Evolutionary conservation across 2,113 vertebrate species (phyloP).

Genomic region (Cebidichthys violaceus): DNA sequence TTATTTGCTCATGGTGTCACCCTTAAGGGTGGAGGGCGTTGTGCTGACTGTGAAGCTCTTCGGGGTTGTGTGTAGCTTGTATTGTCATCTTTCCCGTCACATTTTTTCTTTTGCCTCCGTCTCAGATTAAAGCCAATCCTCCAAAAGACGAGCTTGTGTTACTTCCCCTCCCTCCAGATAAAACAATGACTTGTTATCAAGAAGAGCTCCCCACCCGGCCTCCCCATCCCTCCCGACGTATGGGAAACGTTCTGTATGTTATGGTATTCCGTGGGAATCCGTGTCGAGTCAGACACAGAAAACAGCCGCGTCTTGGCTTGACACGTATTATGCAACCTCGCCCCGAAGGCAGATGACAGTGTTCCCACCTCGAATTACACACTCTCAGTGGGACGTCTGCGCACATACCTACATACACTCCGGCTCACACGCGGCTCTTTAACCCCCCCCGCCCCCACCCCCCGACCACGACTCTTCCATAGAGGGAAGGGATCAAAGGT

Average conservation of each 20-base stretch:
- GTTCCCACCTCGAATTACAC: constrained; percentile 63
- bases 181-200: constrained; percentile 50
- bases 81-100: background rate
- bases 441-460: too few species aligned
- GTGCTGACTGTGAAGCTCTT: background rate
- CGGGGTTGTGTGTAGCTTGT: background rate
- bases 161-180: constrained; percentile 29
- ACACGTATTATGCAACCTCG: constrained; percentile 61
- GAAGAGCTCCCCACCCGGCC: constrained; percentile 17
- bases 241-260: constrained; percentile 55
- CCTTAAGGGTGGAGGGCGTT: too few species aligned
- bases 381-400: constrained; percentile 26
- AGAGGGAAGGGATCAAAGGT: constrained; percentile 10
- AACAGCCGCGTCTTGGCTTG: constrained; percentile 51
- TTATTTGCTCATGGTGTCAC: background rate
- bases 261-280: constrained; percentile 58
- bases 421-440: background rate
- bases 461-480: background rate
- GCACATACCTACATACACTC: constrained; percentile 16
- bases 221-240: constrained; percentile 17
- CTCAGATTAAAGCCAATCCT: constrained; percentile 7
- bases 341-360: constrained; percentile 46
- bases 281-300: constrained; percentile 49
- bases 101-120: background rate
- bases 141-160: constrained; percentile 12